A percentile compares a stretch with the other conserved stretches of the same genome.
These are phyloP conservation scores for Patella depressa DNA, from an alignment of 2,888 invertebrate species.

Conservation along the genomic window DNA sequence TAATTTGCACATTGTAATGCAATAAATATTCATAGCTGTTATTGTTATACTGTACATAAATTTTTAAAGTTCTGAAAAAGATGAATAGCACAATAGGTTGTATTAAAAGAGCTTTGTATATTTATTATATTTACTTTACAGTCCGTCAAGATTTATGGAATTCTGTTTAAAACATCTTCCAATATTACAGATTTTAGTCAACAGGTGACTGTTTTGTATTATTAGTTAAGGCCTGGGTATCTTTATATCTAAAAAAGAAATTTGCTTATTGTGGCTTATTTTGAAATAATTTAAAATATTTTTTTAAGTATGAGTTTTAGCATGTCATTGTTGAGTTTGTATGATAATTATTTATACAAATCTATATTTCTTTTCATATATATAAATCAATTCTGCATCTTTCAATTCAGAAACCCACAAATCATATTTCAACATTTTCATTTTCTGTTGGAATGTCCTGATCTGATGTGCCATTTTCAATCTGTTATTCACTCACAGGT, in stretches of 20 bases:
- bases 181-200: constrained; percentile 23
- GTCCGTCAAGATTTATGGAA: constrained; percentile 15
- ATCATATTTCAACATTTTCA: constrained; percentile 69
- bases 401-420: constrained; percentile 60
- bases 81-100: neutral
- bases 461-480: constrained; percentile 63
- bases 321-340: neutral
- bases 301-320: neutral
- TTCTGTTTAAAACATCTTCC: constrained; percentile 24
- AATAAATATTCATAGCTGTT: neutral
- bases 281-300: too few relatives aligned
- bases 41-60: neutral
- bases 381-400: neutral
- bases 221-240: too few relatives aligned
- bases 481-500: constrained; percentile 62
- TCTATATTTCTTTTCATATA: neutral
- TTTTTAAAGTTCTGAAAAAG: neutral
- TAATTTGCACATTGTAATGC: too few relatives aligned
- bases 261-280: too few relatives aligned
- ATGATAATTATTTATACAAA: neutral
- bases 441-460: constrained; percentile 66
- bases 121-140: constrained; percentile 13
- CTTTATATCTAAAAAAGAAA: too few relatives aligned
- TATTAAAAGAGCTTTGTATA: neutral
- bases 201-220: constrained; percentile 19